Base-by-base conservation (phyloP, 2,797 vertebrate genomes). In the Cottoperca gobio region DNA sequence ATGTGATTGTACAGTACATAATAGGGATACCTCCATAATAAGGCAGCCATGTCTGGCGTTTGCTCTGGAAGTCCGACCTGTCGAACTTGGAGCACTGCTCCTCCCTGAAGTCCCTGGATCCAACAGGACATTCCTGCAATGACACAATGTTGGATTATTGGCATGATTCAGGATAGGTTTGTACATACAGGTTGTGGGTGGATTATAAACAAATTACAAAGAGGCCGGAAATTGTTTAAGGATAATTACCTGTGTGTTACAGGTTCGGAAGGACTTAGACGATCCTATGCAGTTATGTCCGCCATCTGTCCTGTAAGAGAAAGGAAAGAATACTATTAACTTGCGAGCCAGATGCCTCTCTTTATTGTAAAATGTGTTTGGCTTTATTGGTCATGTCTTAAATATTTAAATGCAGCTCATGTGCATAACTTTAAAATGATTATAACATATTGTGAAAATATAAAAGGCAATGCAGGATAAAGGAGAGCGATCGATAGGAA, bases 61-160 rank as follows among this genome's bases (percentile, higher is more conserved):
- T 96, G 17, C 96, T 95, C 86, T 97, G 95, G 84, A 98, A 97
- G 68, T 95, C 94, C 5, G 11, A 71, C n/a, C 90, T 82, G 67
- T 99, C 95, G 1, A 97, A 96, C 60, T 95, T 91, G 0, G 96
- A 83, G 57, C 98, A 99, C 83, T 99, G 97, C 86, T 96, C 94
- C 16, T 96, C 96, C n/a, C 97, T 92, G 84, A 97, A 97, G 87
- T 98, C 96, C 23, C 3, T 82, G 43, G 95, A 88, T 2, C 95
- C 95, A 1, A 83, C 90, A 0, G 96, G 95, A 63, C 94, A 95
- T 42, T 57, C 86, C 94, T 95, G 46, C 14, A 72, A 10, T 2
- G 3, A 67, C 4, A 83, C 17, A 83, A 16, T 16, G 6, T 10
- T 55, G 3, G 1, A 46, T 66, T 24, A 35, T 23, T n/a, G 7